A percentile compares a stretch with the other conserved stretches of the same genome.
Evolutionary conservation across 2,113 vertebrate species (phyloP).

Genomic region (Nycticorax nycticorax): DNA sequence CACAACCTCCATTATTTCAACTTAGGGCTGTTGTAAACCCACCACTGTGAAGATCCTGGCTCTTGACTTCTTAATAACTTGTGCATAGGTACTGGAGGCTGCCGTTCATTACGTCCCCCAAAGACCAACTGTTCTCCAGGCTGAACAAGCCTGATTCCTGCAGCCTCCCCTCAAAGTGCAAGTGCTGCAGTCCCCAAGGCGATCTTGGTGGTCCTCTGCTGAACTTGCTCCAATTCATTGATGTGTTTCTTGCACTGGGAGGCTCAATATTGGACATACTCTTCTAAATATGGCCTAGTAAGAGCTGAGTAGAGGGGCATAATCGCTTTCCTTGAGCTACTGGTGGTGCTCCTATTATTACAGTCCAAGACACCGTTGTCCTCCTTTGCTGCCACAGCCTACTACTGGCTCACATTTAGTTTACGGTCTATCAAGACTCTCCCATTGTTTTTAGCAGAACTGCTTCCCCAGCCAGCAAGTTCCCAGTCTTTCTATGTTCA

Average conservation of each 20-base stretch:
- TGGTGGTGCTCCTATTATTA: not conserved
- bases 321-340: not conserved
- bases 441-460: not conserved
- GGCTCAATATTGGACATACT: not conserved
- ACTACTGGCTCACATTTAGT: fast-evolving
- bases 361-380: not conserved
- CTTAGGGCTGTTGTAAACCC: not conserved
- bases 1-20: not conserved
- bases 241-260: not conserved
- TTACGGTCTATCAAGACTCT: not conserved
- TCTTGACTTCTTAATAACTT: not conserved
- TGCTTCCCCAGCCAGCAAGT: not conserved
- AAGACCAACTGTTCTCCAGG: not conserved
- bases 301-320: not conserved
- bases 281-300: not conserved
- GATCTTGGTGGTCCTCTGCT: fast-evolving
- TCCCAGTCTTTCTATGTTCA: not conserved
- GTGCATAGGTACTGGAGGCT: not conserved
- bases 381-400: not conserved
- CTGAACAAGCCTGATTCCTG: not conserved
- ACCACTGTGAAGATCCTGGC: not conserved
- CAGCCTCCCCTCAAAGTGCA: not conserved
- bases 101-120: not conserved
- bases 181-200: fast-evolving
- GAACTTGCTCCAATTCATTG: fast-evolving